A percentile compares a stretch with the other conserved stretches of the same genome.
These are phyloP conservation scores for Poeciliopsis prolifica DNA, from an alignment of 2,113 vertebrate species.

Conservation along the genomic window DNA sequence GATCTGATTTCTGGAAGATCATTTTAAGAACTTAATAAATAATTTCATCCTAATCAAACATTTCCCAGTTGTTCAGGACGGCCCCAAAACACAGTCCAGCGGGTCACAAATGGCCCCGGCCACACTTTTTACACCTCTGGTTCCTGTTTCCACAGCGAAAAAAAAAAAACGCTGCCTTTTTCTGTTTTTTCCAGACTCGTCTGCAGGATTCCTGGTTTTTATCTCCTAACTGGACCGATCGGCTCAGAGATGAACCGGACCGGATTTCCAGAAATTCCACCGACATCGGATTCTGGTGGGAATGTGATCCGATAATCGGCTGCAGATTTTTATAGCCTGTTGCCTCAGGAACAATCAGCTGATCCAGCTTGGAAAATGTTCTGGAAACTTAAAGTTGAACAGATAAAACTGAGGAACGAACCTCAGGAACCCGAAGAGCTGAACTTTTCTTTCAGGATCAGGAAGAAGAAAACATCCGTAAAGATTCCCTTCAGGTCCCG, in stretches of 20 bases:
- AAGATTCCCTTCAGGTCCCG: not conserved
- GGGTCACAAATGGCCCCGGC: too few relatives aligned
- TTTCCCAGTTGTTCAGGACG: too few relatives aligned
- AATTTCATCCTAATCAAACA: too few relatives aligned
- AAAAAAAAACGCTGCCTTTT: not conserved
- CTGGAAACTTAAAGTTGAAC: not conserved
- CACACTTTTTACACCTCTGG: too few relatives aligned
- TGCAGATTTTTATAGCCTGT: too few relatives aligned
- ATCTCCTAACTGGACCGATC: too few relatives aligned
- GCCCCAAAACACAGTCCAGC: too few relatives aligned
- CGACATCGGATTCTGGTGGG: not conserved
- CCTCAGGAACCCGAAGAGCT: not conserved
- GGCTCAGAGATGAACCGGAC: too few relatives aligned
- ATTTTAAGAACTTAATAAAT: too few relatives aligned
- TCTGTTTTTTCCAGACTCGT: not conserved
- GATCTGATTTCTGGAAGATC: too few relatives aligned
- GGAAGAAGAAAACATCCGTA: not conserved
- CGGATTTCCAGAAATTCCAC: not conserved
- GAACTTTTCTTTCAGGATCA: not conserved
- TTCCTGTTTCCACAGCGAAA: too few relatives aligned
- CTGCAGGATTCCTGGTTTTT: too few relatives aligned
- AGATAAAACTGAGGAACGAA: not conserved
- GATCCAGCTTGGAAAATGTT: not conserved
- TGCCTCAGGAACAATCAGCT: not conserved
- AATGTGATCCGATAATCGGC: not conserved